A percentile compares a stretch with the other conserved stretches of the same genome.
Conservation (phyloP, 2,888 invertebrate species). For the Nomada fabriciana region DNA sequence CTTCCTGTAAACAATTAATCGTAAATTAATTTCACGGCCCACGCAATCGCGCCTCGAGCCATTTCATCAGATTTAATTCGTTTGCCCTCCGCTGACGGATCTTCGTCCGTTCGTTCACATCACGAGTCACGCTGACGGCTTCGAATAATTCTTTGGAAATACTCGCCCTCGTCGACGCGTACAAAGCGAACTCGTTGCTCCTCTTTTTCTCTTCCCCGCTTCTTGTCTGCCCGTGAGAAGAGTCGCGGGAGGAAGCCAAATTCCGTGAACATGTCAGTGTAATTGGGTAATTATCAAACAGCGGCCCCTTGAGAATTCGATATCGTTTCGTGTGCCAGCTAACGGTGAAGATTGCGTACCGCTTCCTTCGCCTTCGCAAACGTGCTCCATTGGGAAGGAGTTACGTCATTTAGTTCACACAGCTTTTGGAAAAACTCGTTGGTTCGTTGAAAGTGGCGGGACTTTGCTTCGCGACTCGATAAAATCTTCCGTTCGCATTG, state of each 20-base stretch:
- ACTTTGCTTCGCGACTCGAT: too few species aligned
- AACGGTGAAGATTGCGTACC: conserved; percentile 40
- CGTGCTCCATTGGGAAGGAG: background rate
- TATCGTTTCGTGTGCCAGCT: conserved; percentile 35
- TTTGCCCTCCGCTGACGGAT: conserved; percentile 22
- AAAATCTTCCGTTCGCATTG: too few species aligned
- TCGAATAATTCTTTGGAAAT: conserved; percentile 37
- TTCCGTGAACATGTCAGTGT: conserved; percentile 47
- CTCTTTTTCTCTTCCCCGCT: background rate
- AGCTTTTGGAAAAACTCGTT: background rate
- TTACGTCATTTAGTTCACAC: background rate
- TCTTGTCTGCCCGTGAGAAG: conserved; percentile 50
- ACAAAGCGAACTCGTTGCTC: conserved; percentile 25
- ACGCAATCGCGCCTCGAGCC: conserved; percentile 31
- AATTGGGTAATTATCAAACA: conserved; percentile 65
- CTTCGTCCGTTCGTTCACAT: background rate
- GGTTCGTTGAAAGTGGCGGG: background rate
- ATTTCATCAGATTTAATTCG: conserved; percentile 52
- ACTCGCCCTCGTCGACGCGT: conserved; percentile 19
- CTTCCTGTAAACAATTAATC: conserved; percentile 56
- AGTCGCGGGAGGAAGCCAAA: conserved; percentile 28
- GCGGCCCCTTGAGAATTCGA: conserved; percentile 60
- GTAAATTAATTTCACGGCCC: conserved; percentile 62
- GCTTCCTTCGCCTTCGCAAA: conserved; percentile 1
- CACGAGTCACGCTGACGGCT: conserved; percentile 7